Evolutionary conservation across 2,797 vertebrate genomes (phyloP), one percentile per base, ranked within the genome.

Genomic region (Darevskia mixta): DNA sequence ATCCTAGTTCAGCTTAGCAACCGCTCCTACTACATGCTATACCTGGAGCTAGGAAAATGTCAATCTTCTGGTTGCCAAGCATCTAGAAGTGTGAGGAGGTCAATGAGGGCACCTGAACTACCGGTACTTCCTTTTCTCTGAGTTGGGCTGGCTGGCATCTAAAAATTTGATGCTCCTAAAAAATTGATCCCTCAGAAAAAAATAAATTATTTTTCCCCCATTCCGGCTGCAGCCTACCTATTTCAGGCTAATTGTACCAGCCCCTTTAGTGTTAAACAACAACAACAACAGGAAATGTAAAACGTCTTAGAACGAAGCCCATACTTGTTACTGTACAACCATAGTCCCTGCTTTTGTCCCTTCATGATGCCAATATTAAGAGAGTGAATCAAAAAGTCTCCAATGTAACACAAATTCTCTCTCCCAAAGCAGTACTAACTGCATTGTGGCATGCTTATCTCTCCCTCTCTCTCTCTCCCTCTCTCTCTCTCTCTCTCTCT

Each of bases 211-310:
- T 41, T 41, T 41, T 35, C 10, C 17, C 18, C n/a, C 45, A 13
- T 27, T 15, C 66, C n/a, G 6, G 71, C 58, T 35, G 4, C 3
- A 35, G 8, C 15, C 75, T 69, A 15, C 41, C 27, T 71, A 41
- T 86, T 73, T 1, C n/a, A 85, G 64, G 93, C 75, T 29, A 45
- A 17, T 73, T 87, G 84, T 95, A 90, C 88, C 64, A 61, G 4
- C 55, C 29, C 49, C 25, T 32, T 90, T 83, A 86, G 79, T 49
- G 29, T 76, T 66, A 85, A 88, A 64, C 25, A 43, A 18, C 29
- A 15, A 55, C 32, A 43, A 9, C 29, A 15, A 61, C 61, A 32
- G 29, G 67, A 73, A 10, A 10, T 20, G 23, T 71, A 58, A 45
- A 8, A 78, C 71, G 13, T 88, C 61, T 69, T 69, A 81, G 71